Conservation (phyloP, 2,113 vertebrate species). For the Zeus faber region DNA sequence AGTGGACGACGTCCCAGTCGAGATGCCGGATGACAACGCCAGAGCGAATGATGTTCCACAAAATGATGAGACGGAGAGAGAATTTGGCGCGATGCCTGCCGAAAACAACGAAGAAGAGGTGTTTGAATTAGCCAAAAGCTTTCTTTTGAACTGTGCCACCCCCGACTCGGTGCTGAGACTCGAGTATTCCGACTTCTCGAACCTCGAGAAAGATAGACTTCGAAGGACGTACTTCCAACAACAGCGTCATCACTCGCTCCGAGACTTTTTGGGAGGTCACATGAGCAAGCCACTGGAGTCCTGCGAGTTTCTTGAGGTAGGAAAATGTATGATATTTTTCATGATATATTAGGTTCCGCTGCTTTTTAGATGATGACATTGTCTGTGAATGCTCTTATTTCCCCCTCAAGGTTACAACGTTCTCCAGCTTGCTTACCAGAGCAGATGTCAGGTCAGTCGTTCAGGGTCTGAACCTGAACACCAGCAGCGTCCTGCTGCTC, state of each 20-base stretch:
- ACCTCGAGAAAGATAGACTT: constrained; percentile 57
- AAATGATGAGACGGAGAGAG: constrained; percentile 25
- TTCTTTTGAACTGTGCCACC: constrained; percentile 73
- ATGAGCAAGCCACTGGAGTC: constrained; percentile 28
- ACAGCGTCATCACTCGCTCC: constrained; percentile 68
- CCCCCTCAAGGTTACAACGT: constrained; percentile 72
- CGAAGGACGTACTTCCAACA: constrained; percentile 66
- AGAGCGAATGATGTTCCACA: background rate
- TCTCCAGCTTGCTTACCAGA: constrained; percentile 73
- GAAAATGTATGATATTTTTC: background rate
- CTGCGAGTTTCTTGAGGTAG: constrained; percentile 70
- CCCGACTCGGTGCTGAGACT: constrained; percentile 73
- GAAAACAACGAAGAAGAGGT: constrained; percentile 49
- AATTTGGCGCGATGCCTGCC: constrained; percentile 5
- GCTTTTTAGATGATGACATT: background rate
- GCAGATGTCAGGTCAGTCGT: constrained; percentile 61
- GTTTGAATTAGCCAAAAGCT: constrained; percentile 61
- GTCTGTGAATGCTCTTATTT: constrained; percentile 3
- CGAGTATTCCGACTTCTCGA: constrained; percentile 59
- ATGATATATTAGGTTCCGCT: no score
- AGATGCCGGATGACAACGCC: constrained; percentile 5
- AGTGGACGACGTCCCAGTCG: constrained; percentile 15
- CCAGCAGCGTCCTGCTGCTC: constrained; percentile 55
- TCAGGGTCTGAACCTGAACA: constrained; percentile 45
- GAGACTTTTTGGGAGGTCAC: constrained; percentile 57